Percentiles rank a stretch among this genome's conserved stretches.
phyloP scores from a whole-genome alignment of 2,113 vertebrate species.

The Ictidomys tridecemlineatus region DNA sequence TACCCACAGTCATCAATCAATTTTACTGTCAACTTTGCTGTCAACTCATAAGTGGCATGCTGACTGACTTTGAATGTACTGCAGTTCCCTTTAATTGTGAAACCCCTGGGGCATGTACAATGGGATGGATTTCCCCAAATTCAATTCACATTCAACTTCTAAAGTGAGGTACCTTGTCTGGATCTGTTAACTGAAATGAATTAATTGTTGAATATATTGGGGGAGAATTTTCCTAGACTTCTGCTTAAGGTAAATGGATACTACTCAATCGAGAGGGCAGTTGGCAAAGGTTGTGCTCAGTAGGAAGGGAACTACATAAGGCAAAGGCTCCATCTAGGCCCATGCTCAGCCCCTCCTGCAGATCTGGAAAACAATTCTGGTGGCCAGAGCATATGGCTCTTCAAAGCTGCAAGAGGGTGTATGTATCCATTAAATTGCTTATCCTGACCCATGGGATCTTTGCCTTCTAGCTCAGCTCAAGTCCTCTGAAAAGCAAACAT shows the following conservation, averaged over 20 bases:
- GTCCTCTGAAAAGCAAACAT: conserved; percentile 10
- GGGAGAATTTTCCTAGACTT: background rate
- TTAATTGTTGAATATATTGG: background rate
- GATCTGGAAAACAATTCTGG: background rate
- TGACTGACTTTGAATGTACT: background rate
- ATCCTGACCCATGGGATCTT: background rate
- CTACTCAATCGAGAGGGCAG: background rate
- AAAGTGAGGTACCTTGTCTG: background rate
- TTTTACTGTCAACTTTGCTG: background rate
- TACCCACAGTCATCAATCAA: background rate
- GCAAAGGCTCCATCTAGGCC: background rate
- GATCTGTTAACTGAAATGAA: conserved; percentile 7
- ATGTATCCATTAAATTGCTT: background rate
- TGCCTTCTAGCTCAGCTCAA: background rate
- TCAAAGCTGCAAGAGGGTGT: background rate
- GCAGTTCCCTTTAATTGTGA: conserved; percentile 1
- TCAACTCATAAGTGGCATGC: background rate
- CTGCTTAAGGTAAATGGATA: background rate
- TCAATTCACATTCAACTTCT: conserved; percentile 24
- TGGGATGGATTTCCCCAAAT: background rate
- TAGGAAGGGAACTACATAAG: background rate
- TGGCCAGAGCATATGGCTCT: background rate
- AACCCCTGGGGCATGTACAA: background rate
- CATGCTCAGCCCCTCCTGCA: background rate
- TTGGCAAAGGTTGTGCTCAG: background rate